Percentiles rank a stretch among this genome's conserved stretches.
phyloP scores from a whole-genome alignment of 2,888 invertebrate genomes.

The Cantharis nigra region DNA sequence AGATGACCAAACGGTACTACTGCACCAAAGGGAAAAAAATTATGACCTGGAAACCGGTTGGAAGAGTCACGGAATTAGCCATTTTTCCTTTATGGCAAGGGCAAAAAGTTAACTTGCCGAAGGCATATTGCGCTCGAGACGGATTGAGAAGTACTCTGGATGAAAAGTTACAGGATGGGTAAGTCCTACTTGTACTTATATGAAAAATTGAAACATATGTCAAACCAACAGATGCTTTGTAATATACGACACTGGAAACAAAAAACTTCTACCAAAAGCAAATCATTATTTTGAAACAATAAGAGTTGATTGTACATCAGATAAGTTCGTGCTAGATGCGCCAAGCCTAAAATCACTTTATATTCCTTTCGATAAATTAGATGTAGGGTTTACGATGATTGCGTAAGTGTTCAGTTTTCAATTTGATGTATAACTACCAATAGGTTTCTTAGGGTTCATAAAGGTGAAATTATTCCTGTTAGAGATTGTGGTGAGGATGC shows the following conservation, averaged over 20 bases:
- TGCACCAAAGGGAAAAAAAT: constrained; percentile 38
- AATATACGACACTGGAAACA: not conserved
- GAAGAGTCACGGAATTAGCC: constrained; percentile 45
- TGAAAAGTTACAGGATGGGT: constrained; percentile 26
- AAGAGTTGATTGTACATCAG: too few relatives aligned
- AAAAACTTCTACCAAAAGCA: not conserved
- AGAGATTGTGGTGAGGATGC: constrained; percentile 66
- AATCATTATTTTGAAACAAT: not conserved
- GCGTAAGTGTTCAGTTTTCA: not conserved
- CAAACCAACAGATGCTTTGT: not conserved
- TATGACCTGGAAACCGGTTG: constrained; percentile 47
- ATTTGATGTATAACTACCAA: not conserved
- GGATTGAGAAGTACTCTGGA: constrained; percentile 40
- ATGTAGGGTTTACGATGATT: not conserved
- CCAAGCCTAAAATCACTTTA: constrained; percentile 56
- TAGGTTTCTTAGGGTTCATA: not conserved
- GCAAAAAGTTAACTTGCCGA: constrained; percentile 40
- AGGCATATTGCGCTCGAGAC: constrained; percentile 47
- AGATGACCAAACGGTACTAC: not conserved
- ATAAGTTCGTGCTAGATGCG: constrained; percentile 53
- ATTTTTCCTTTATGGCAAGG: constrained; percentile 53
- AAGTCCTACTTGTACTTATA: not conserved
- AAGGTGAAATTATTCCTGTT: not conserved
- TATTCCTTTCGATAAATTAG: not conserved
- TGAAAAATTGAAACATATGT: too few relatives aligned